Evolutionary conservation across 2,797 vertebrate species (phyloP).

Genomic region (Calcarius lapponicus): DNA sequence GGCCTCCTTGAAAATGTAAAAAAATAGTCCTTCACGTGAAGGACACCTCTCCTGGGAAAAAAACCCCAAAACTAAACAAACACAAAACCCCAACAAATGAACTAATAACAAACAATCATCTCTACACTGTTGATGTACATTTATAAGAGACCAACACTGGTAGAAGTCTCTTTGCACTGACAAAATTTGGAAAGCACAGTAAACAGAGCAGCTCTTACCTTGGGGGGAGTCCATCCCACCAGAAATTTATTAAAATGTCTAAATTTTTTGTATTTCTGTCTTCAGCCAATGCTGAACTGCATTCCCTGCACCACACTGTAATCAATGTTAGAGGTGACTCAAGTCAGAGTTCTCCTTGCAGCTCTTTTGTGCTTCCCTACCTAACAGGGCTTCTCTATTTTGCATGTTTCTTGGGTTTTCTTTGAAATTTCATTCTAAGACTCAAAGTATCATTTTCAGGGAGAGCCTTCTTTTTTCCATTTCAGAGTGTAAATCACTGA

Average conservation of each 20-base stretch:
- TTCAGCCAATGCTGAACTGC: background rate
- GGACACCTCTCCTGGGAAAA: background rate
- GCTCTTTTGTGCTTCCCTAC: background rate
- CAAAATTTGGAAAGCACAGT: background rate
- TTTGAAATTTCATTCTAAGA: background rate
- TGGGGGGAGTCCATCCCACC: background rate
- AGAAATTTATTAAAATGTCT: background rate
- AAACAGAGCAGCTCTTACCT: background rate
- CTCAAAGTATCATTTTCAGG: background rate
- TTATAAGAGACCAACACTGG: fast-evolving
- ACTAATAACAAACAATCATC: background rate
- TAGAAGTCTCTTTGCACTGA: background rate
- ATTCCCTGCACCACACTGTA: fast-evolving
- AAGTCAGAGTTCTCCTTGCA: background rate
- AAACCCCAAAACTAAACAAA: background rate
- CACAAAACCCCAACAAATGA: background rate
- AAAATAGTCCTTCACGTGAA: background rate
- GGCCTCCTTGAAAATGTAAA: background rate
- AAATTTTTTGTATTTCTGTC: background rate
- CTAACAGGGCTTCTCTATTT: background rate
- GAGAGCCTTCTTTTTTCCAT: background rate
- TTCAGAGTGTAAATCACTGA: background rate
- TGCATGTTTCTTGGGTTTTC: background rate
- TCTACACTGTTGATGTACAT: background rate
- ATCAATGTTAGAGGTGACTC: background rate